Base-by-base conservation (phyloP, 2,888 invertebrate species). In the Boloria selene region DNA sequence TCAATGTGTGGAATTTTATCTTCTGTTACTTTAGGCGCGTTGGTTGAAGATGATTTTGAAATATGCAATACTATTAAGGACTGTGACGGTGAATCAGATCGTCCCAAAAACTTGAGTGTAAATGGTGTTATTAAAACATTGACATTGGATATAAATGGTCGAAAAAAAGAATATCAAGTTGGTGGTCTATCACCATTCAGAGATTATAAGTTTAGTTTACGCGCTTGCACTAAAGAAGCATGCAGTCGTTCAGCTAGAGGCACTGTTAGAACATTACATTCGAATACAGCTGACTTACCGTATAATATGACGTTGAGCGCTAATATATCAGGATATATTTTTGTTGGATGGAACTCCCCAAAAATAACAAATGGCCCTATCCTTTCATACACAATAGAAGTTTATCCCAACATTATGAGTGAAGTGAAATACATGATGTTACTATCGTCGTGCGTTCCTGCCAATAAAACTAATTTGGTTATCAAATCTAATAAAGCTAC, bases 121-220 rank as follows among this genome's bases (percentile, higher is more conserved):
- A 81, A 77, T 1, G 78, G 75, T 7, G 82, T 84, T 70, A 74
- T 87, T 0, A 76, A 75, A 13, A 87, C 83, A 13, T 70, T 86
- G 44, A 73, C 78, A 51, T 71, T 90, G 10, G 81, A 84, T 63
- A 74, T 90, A 59, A 77, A 69, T 18, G 79, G 77, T 2, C 73
- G 76, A 1, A 79, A 70, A 72, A 82, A 76, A 47, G 73, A 73
- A 2, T 86, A 77, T 56, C 79, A 83, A 76, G 77, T 92, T 4
- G 81, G 77, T 13, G 81, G 80, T 1, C 73, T 92, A 50, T 87
- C 87, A 18, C 90, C 91, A 0, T 92, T 75, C 61, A 79, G 90
- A 72, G 90, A 90, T 74, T 92, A 91, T 64, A 85, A 80, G 64
- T 86, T 91, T 70, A 77, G 83, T 65, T 74, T 92, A 62, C 78